Base-by-base conservation (phyloP, 2,888 invertebrate species). In the Dusona sp. region DNA sequence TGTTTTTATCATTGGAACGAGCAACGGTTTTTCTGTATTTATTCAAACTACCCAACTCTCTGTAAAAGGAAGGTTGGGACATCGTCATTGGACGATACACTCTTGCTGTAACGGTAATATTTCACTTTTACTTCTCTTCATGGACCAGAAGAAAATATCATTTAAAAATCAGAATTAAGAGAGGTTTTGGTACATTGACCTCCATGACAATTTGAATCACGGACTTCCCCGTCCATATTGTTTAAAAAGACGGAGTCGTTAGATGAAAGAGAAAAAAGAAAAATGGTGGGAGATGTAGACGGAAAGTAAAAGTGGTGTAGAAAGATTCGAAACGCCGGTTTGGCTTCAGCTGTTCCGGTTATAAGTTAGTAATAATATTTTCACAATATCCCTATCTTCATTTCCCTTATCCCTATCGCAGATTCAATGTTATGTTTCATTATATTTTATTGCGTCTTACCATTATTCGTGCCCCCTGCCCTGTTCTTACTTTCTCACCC, bases 341-440 rank as follows among this genome's bases (percentile, higher is more conserved):
- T 88, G 89, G 67, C 38, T 67, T 67, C 67, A 83, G 88, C 88
- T 88, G 87, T 87, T 90, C 54, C 42, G 92, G 16, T 92, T 92
- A 93, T 93, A 93, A 94, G 93, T 94, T 94, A 93, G 93, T 92
- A 93, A 93, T 93, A 94, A 94, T 94, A 94, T 94, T 94, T 93
- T 93, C 93, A 92, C 92, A 93, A 93, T 93, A 93, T 93, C 93
- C 92, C 92, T 90, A 77, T 83, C 83, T 80, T 54, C 29, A 78
- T 80, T 74, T 48, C 64, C 51, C 65, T 38, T 65, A 25, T 64
- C 61, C 64, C 25, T 36, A 45, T 75, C 91, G 90, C 90, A 85
- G 86, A 87, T 89, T 89, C 87, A 84, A 89, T 89, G 89, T 89
- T 89, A 88, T 82, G 82, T 89, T 89, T 89, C 88, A 88, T 89